Base-by-base conservation (phyloP, 2,888 invertebrate genomes). In the Amblyjoppa fuscipennis region DNA sequence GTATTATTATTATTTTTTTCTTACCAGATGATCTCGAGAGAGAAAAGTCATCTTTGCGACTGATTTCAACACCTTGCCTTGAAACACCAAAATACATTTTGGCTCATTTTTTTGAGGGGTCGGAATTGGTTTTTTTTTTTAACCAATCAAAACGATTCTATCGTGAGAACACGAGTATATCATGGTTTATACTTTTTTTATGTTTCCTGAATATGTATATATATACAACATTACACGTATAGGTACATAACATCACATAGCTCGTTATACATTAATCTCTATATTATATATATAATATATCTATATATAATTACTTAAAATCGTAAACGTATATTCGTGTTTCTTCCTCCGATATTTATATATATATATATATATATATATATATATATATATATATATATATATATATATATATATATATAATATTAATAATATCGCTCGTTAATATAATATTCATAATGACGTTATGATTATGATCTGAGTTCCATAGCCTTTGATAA, bases 181-280 rank as follows among this genome's bases (percentile, higher is more conserved):
- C 64, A 73, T 82, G 80, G 89, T 90, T 90, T 88, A 89, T 87
- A 90, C 90, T 59, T 59, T 59, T 59, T 89, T 88, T 88, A 90
- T 89, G 86, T 90, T 91, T 91, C 75, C 80, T 88, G 82, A 90
- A 87, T 92, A 88, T 90, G 86, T 89, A 90, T 90, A 91, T 93
- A 93, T 93, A 91, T 93, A 93, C 93, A 93, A 91, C 90, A 90
- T 92, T 93, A 93, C 90, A 92, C 89, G 89, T 90, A 90, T 93
- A 93, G 91, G 93, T 93, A 93, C 92, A 92, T 93, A 93, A 93
- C 93, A 94, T 94, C 93, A 93, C 93, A 94, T 94, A 92, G 91
- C 92, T 93, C 90, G 89, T 90, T 92, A 92, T 86, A 89, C 91
- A 88, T 90, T 91, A 91, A 91, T 90, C 91, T 92, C 89, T 89